Percentiles rank a stretch among this genome's conserved stretches.
Conservation (phyloP, 2,888 invertebrate species). For the Ypsolopha scabrella region DNA sequence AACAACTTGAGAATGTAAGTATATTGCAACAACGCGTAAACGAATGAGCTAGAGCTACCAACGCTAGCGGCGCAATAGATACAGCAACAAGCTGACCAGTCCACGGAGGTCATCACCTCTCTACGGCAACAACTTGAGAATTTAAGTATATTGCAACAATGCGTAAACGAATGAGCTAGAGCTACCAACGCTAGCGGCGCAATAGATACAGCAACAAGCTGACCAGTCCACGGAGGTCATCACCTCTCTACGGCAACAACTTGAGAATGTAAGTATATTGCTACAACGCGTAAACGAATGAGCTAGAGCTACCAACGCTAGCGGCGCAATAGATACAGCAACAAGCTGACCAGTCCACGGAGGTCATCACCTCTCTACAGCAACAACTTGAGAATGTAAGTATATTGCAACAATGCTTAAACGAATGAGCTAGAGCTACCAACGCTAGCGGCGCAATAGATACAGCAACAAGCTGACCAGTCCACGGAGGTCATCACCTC, state of each 20-base stretch:
- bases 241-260: constrained; percentile 59
- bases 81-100: constrained; percentile 46
- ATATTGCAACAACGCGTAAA: constrained; percentile 30
- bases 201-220: constrained; percentile 30
- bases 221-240: constrained; percentile 52
- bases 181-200: constrained; percentile 43
- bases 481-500: constrained; percentile 51
- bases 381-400: constrained; percentile 60
- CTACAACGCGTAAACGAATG: constrained; percentile 38
- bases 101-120: constrained; percentile 48
- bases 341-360: constrained; percentile 45
- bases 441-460: constrained; percentile 31
- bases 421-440: constrained; percentile 53
- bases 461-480: constrained; percentile 43
- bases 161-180: constrained; percentile 44
- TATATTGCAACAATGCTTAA: too few relatives aligned
- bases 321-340: constrained; percentile 35
- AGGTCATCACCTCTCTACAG: constrained; percentile 56
- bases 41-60: constrained; percentile 46
- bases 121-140: constrained; percentile 65
- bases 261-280: constrained; percentile 42
- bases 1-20: constrained; percentile 58
- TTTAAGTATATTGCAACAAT: constrained; percentile 30
- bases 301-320: constrained; percentile 45
- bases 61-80: constrained; percentile 32